Evolutionary conservation across 2,797 vertebrate species (phyloP).

Genomic region (Notoglanidium macrostoma): DNA sequence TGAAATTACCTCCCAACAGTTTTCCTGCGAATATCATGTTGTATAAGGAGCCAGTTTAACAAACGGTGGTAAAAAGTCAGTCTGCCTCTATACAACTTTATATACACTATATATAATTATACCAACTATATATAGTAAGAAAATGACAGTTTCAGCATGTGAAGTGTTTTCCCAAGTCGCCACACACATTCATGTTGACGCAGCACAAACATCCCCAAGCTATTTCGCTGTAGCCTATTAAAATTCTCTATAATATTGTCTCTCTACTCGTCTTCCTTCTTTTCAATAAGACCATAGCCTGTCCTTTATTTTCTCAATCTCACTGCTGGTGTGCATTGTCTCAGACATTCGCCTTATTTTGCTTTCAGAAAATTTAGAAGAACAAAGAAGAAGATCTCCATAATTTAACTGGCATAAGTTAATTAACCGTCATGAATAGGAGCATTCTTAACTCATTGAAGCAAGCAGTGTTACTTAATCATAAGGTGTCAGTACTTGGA

Average conservation of each 20-base stretch:
- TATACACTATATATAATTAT: no score
- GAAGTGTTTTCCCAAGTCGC: background rate
- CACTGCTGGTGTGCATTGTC: background rate
- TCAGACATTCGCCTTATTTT: background rate
- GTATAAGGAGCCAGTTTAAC: background rate
- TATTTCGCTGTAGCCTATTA: background rate
- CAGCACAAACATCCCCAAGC: background rate
- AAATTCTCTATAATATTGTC: background rate
- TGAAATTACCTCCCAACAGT: background rate
- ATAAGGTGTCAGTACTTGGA: background rate
- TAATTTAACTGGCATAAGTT: background rate
- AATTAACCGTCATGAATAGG: background rate
- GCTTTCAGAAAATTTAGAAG: background rate
- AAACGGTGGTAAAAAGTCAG: background rate
- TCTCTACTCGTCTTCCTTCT: background rate
- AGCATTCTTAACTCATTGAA: background rate
- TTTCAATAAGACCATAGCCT: background rate
- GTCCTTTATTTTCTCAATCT: background rate
- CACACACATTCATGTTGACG: background rate
- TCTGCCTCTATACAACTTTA: no score
- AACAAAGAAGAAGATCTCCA: background rate
- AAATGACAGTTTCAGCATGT: background rate
- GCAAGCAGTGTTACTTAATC: background rate
- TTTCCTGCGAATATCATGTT: background rate
- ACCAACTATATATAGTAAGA: background rate